Evolutionary conservation across 2,888 invertebrate species (phyloP).

Genomic region (Thera britannica): DNA sequence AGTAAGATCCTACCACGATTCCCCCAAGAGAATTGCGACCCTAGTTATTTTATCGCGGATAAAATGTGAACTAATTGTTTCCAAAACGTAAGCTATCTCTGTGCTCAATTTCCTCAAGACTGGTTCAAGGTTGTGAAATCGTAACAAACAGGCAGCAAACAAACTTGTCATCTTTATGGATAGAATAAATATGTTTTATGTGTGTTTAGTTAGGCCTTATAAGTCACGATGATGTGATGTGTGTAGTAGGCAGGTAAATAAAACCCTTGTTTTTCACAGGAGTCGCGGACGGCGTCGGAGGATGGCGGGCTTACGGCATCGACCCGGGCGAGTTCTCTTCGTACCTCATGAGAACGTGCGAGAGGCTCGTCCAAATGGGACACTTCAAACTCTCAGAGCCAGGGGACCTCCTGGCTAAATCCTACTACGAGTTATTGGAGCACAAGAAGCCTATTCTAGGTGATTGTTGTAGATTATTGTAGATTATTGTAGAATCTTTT

Average conservation of each 20-base stretch:
- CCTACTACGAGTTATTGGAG: conserved; percentile 96
- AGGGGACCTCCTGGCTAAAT: conserved; percentile 94
- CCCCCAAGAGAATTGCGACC: too few relatives aligned
- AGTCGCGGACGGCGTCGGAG: conserved; percentile 99
- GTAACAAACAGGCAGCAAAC: too few relatives aligned
- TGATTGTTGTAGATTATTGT: conserved; percentile 65
- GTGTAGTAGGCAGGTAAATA: background rate
- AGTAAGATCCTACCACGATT: too few relatives aligned
- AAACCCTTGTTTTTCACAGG: conserved; percentile 84
- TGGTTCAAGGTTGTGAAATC: too few relatives aligned
- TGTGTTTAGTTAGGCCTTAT: too few relatives aligned
- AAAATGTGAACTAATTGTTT: too few relatives aligned
- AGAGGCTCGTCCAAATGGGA: conserved; percentile 95
- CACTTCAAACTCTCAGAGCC: conserved; percentile 95
- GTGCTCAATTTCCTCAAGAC: too few relatives aligned
- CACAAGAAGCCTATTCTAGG: conserved; percentile 97
- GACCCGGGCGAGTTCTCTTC: conserved; percentile 98
- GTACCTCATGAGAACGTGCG: conserved; percentile 97
- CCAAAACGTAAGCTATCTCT: too few relatives aligned
- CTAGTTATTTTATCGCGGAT: too few relatives aligned
- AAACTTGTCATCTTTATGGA: too few relatives aligned
- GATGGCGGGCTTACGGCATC: conserved; percentile 98
- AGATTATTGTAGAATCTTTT: background rate
- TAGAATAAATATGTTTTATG: too few relatives aligned
- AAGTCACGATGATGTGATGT: background rate